Percentiles rank a stretch among this genome's conserved stretches.
Conservation (phyloP, 2,113 vertebrate species). For the Platysteira castanea region DNA sequence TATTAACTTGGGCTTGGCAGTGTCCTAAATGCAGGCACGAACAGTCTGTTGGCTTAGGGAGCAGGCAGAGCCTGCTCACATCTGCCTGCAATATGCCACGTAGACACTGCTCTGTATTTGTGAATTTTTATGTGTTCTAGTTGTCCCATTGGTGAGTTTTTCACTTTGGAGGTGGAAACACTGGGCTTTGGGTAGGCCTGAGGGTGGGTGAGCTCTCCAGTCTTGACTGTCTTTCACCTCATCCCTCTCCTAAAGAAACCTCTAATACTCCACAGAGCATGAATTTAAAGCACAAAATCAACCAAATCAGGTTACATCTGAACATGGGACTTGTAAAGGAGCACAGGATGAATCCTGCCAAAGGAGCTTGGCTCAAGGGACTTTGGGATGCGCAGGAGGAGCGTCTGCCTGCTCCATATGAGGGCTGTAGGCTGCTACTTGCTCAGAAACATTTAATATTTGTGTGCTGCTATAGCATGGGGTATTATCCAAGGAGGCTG, state of each 20-base stretch:
- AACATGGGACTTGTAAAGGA: background rate
- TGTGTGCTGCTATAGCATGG: accelerated
- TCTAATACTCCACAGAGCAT: background rate
- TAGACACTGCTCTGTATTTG: background rate
- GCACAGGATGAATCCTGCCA: background rate
- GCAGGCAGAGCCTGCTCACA: background rate
- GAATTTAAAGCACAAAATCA: background rate
- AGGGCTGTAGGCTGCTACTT: too few species aligned
- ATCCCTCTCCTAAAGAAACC: background rate
- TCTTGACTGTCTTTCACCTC: background rate
- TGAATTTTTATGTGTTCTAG: background rate
- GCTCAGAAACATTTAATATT: background rate
- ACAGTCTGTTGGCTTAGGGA: slow-evolving; percentile 7
- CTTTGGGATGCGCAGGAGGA: background rate
- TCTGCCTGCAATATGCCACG: slow-evolving; percentile 48
- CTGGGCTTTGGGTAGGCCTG: background rate
- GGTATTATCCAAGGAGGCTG: background rate
- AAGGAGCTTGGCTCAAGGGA: background rate
- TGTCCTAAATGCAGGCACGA: background rate
- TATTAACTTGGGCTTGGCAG: slow-evolving; percentile 29
- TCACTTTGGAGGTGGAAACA: background rate
- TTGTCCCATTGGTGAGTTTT: background rate
- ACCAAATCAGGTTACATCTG: background rate
- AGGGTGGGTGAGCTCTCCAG: background rate
- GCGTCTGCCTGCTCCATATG: accelerated